Evolutionary conservation across 2,888 invertebrate genomes (phyloP).

Genomic region (Drosophila nigricruria): DNA sequence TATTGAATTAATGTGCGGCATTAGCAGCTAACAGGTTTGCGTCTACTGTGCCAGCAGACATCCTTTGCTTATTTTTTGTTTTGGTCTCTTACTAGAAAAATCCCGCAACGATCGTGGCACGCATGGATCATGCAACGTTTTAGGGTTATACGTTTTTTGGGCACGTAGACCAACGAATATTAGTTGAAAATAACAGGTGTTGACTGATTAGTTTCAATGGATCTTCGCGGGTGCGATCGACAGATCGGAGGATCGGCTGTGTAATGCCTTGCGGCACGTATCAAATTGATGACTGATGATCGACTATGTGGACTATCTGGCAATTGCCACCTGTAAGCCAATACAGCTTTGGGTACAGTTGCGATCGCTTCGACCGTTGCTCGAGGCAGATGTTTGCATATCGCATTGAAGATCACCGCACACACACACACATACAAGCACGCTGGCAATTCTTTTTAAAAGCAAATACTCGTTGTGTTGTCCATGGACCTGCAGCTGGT

Average conservation of each 20-base stretch:
- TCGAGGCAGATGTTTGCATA: slow-evolving; percentile 75
- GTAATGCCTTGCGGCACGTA: slow-evolving; percentile 53
- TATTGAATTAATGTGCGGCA: slow-evolving; percentile 74
- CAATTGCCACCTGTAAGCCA: slow-evolving; percentile 43
- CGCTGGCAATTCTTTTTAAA: slow-evolving; percentile 55
- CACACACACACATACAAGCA: slow-evolving; percentile 26
- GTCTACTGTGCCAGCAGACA: slow-evolving; percentile 25
- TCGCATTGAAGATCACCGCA: slow-evolving; percentile 62
- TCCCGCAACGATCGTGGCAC: slow-evolving; percentile 17
- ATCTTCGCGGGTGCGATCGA: slow-evolving; percentile 26
- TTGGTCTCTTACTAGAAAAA: slow-evolving; percentile 34
- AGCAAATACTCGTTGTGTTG: slow-evolving; percentile 49
- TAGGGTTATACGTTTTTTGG: slow-evolving; percentile 40
- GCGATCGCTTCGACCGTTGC: slow-evolving; percentile 12
- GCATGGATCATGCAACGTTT: slow-evolving; percentile 30
- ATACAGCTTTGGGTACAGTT: slow-evolving; percentile 61
- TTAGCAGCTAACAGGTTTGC: slow-evolving; percentile 70
- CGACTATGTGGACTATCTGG: slow-evolving; percentile 22
- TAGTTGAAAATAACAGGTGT: slow-evolving; percentile 77
- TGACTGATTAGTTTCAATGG: slow-evolving; percentile 67
- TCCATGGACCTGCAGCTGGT: slow-evolving; percentile 51
- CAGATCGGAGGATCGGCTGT: slow-evolving; percentile 10
- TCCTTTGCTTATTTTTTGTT: slow-evolving; percentile 34
- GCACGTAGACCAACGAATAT: slow-evolving; percentile 64
- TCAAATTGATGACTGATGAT: slow-evolving; percentile 62